phyloP scores from a whole-genome alignment of 2,797 vertebrate genomes.

The Myotis planiceps region DNA sequence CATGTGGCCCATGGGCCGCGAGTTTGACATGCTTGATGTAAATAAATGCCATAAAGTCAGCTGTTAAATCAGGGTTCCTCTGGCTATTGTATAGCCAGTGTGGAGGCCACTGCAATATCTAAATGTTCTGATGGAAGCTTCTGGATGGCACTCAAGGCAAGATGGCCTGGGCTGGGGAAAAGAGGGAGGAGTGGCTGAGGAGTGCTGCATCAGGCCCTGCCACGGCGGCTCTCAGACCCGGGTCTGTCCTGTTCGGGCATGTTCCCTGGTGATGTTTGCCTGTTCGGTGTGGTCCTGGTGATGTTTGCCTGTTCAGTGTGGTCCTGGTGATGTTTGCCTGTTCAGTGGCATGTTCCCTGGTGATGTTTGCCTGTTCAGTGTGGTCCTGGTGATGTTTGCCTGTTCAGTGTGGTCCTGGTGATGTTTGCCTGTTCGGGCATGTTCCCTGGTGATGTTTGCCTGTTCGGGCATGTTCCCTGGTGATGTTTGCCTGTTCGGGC shows the following conservation, averaged over 20 bases:
- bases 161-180: not conserved
- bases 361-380: not conserved
- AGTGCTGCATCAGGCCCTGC: not conserved
- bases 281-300: not conserved
- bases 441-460: not conserved
- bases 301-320: not conserved
- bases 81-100: fast-evolving
- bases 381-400: not conserved
- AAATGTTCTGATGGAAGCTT: not conserved
- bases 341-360: not conserved
- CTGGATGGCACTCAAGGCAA: not conserved
- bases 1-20: too few species aligned
- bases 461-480: not conserved
- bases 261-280: not conserved
- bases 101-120: not conserved
- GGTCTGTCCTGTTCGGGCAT: not conserved
- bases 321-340: not conserved
- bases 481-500: not conserved
- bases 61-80: not conserved
- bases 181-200: not conserved
- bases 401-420: not conserved
- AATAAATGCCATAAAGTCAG: not conserved
- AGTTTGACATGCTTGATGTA: not conserved
- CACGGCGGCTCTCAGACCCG: not conserved
- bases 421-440: not conserved